phyloP scores from a whole-genome alignment of 37 sponge, comb jelly and placozoan genomes.

The Aphrocallistes beatrix region DNA sequence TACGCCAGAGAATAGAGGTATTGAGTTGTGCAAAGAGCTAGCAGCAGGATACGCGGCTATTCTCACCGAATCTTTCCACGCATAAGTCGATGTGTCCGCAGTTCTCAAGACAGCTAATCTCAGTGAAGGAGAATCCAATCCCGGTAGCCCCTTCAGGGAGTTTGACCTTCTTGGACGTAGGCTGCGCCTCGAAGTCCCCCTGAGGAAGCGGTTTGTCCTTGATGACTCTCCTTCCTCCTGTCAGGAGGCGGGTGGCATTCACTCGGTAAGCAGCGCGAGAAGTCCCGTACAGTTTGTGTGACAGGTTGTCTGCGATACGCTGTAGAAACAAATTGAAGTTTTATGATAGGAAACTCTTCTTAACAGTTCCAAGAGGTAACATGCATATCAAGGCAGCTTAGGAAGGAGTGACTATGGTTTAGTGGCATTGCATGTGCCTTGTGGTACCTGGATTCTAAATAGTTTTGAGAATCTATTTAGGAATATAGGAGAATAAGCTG shows the following conservation, averaged over 20 bases:
- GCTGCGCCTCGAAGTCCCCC: not conserved
- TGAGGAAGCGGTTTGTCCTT: not conserved
- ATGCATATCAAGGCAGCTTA: too few species aligned
- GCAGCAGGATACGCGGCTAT: too few species aligned
- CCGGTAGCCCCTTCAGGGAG: not conserved
- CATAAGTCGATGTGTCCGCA: not conserved
- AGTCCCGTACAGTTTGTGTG: not conserved
- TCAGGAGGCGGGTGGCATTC: constrained; percentile 6
- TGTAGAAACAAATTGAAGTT: not conserved
- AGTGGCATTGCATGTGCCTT: too few species aligned
- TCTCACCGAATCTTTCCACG: not conserved
- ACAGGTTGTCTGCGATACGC: not conserved
- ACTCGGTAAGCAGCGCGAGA: not conserved
- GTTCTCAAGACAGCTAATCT: constrained; percentile 9
- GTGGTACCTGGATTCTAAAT: too few species aligned
- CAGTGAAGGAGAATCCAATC: not conserved
- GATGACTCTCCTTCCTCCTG: not conserved
- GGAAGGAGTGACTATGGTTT: too few species aligned
- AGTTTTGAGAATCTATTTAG: too few species aligned
- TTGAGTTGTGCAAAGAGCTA: too few species aligned
- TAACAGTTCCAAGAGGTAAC: too few species aligned
- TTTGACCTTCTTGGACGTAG: not conserved
- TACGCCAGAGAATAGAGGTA: not conserved
- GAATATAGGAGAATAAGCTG: too few species aligned
- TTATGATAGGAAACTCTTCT: too few species aligned